These are phyloP conservation scores for Centropus unirufus DNA, from an alignment of 2,113 vertebrate species.

Conservation along the genomic window DNA sequence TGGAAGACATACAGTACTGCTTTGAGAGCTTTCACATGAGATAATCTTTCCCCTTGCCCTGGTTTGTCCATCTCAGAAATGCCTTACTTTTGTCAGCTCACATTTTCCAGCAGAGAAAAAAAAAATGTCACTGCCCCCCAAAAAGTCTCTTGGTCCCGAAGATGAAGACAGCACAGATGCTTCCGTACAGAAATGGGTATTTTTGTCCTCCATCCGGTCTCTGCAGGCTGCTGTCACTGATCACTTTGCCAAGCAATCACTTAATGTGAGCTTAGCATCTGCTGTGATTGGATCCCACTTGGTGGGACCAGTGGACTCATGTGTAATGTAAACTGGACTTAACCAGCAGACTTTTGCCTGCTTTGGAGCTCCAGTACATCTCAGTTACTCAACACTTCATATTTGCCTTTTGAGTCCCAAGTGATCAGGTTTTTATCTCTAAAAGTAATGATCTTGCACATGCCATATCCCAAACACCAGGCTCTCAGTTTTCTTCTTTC, in stretches of 20 bases:
- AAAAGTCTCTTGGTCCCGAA: background rate
- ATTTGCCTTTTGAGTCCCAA: background rate
- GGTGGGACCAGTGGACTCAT: background rate
- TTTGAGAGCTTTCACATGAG: background rate
- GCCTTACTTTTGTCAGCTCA: background rate
- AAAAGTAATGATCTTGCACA: background rate
- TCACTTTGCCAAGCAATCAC: accelerated
- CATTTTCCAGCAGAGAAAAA: background rate
- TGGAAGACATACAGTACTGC: background rate
- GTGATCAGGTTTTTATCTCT: background rate
- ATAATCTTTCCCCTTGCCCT: background rate
- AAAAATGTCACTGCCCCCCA: background rate
- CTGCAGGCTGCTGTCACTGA: background rate
- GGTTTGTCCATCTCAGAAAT: background rate
- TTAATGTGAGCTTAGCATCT: accelerated
- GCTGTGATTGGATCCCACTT: background rate
- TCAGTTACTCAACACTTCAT: background rate
- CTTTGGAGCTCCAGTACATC: background rate
- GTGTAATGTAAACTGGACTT: background rate
- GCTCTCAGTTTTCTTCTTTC: background rate
- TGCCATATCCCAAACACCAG: background rate
- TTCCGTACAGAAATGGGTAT: background rate
- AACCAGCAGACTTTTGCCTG: background rate
- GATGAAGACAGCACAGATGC: accelerated
- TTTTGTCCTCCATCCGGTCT: background rate